A percentile compares a stretch with the other conserved stretches of the same genome.
Conservation (phyloP, 2,888 invertebrate genomes). For the Cerastis leucographa region DNA sequence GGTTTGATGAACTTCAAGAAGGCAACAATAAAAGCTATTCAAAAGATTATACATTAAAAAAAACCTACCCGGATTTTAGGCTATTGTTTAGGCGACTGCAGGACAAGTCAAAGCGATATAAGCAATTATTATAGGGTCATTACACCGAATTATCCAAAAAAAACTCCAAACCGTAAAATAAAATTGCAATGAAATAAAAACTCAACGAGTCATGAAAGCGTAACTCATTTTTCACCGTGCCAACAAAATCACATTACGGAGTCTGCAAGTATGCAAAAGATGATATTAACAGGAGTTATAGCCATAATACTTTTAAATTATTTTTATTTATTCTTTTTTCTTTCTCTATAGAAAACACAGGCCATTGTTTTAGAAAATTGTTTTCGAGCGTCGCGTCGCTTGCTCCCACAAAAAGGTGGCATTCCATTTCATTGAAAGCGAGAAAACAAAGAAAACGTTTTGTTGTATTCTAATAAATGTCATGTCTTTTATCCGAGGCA, state of each 20-base stretch:
- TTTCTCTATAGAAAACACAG: conserved; percentile 17
- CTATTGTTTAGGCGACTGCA: neutral
- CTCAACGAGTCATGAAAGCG: neutral
- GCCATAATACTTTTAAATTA: conserved; percentile 39
- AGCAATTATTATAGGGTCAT: neutral
- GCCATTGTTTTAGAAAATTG: conserved; percentile 50
- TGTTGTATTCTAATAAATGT: conserved; percentile 53
- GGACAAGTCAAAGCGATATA: neutral
- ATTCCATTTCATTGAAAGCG: conserved; percentile 58
- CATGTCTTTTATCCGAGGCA: conserved; percentile 22
- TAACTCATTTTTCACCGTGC: conserved; percentile 28
- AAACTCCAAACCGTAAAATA: neutral
- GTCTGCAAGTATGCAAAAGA: conserved; percentile 47
- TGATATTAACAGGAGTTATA: conserved; percentile 33
- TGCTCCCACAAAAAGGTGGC: conserved; percentile 43
- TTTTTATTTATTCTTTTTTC: conserved; percentile 33
- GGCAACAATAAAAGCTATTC: neutral
- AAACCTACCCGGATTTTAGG: neutral
- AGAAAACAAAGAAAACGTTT: conserved; percentile 52
- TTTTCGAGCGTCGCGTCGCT: conserved; percentile 34
- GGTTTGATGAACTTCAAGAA: neutral
- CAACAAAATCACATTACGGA: conserved; percentile 38
- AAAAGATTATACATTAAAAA: neutral
- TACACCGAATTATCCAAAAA: neutral
- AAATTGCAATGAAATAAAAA: conserved; percentile 18